These are phyloP conservation scores for Ceuthmochares aereus DNA, from an alignment of 2,113 vertebrate genomes.

Conservation along the genomic window DNA sequence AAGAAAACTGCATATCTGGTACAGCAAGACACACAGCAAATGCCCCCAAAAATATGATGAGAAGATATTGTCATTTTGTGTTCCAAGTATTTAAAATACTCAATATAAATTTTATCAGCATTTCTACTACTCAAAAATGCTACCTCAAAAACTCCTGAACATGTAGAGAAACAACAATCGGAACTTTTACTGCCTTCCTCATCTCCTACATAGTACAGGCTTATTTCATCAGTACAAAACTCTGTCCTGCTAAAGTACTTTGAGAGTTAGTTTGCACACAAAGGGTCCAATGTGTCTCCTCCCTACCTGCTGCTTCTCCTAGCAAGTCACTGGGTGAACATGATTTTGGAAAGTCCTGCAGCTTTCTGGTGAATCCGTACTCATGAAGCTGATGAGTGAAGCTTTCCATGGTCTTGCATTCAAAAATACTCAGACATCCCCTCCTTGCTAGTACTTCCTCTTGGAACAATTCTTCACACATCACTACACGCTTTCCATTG, in stretches of 20 bases:
- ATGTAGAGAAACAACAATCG: not conserved
- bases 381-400: not conserved
- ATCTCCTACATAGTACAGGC: not conserved
- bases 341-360: not conserved
- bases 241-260: not conserved
- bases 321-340: accelerated
- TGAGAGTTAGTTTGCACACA: not conserved
- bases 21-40: not conserved
- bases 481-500: not conserved
- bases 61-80: not conserved
- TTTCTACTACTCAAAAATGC: not conserved
- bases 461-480: not conserved
- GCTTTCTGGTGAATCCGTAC: not conserved
- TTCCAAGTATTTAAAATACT: not conserved
- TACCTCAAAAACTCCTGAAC: not conserved
- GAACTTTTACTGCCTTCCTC: not conserved
- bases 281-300: not conserved
- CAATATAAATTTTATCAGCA: not conserved
- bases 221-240: not conserved
- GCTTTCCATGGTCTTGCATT: not conserved
- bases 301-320: not conserved
- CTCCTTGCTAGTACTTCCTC: not conserved
- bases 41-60: too few relatives aligned
- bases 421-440: not conserved
- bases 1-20: not conserved